phyloP scores from a whole-genome alignment of 1,140 invertebrate genomes.

The Brachionus paranguensis region DNA sequence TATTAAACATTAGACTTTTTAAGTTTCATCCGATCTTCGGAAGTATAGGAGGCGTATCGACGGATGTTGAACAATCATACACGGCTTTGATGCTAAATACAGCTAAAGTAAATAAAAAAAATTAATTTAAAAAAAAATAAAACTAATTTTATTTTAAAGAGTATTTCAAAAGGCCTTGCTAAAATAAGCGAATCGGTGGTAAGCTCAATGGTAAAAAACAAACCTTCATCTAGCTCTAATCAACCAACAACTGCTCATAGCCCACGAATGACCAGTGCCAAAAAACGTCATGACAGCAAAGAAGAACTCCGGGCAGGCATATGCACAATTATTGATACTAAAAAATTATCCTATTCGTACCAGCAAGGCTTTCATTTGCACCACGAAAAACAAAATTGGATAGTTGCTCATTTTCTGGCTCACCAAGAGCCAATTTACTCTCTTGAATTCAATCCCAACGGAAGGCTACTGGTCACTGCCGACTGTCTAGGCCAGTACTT shows the following conservation, averaged over 20 bases:
- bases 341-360: not conserved
- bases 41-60: conserved; percentile 72
- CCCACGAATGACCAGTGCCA: not conserved
- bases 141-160: conserved; percentile 46
- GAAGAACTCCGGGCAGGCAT: conserved; percentile 68
- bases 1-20: not conserved
- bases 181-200: conserved; percentile 89
- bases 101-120: conserved; percentile 65
- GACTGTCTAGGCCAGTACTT: conserved; percentile 91
- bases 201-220: conserved; percentile 52
- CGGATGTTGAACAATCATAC: conserved; percentile 73
- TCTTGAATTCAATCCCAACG: conserved; percentile 83
- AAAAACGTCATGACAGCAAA: conserved; percentile 22
- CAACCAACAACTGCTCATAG: not conserved
- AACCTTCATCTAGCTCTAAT: not conserved
- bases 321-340: conserved; percentile 74
- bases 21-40: conserved; percentile 61
- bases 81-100: conserved; percentile 89
- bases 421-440: conserved; percentile 83
- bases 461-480: conserved; percentile 80
- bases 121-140: conserved; percentile 33
- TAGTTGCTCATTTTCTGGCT: conserved; percentile 87
- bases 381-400: conserved; percentile 58
- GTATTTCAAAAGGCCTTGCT: conserved; percentile 57
- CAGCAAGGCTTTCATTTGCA: conserved; percentile 42